Evolutionary conservation across 2,797 vertebrate species (phyloP).

Genomic region (Capromys pilorides): DNA sequence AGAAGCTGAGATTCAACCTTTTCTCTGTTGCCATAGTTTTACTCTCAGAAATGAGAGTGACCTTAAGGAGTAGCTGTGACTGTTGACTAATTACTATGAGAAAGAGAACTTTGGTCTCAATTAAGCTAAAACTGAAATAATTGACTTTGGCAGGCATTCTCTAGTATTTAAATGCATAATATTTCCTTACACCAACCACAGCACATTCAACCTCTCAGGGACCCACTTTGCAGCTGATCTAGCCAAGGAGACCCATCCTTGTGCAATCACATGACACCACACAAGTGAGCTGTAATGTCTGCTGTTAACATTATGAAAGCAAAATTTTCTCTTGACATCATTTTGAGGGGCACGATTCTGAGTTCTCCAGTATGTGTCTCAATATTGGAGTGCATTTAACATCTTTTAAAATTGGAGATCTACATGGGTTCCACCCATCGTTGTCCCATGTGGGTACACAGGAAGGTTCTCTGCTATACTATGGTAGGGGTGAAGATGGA

Average conservation of each 20-base stretch:
- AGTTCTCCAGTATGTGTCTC: constrained; percentile 27
- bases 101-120: constrained; percentile 17
- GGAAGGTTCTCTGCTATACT: background rate
- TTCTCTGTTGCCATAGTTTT: background rate
- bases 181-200: constrained; percentile 35
- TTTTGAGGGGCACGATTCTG: background rate
- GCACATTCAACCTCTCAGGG: background rate
- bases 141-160: constrained; percentile 9
- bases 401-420: background rate
- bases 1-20: background rate
- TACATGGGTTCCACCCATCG: background rate
- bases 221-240: background rate
- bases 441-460: background rate
- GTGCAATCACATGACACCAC: background rate
- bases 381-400: background rate
- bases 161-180: background rate
- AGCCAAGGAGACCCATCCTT: background rate
- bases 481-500: background rate
- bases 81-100: constrained; percentile 20
- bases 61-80: constrained; percentile 2
- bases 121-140: constrained; percentile 30
- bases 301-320: constrained; percentile 13
- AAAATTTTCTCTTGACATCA: background rate
- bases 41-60: constrained; percentile 34
- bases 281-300: background rate